phyloP scores from a whole-genome alignment of 2,888 invertebrate genomes.

The Ecliptopera silaceata region DNA sequence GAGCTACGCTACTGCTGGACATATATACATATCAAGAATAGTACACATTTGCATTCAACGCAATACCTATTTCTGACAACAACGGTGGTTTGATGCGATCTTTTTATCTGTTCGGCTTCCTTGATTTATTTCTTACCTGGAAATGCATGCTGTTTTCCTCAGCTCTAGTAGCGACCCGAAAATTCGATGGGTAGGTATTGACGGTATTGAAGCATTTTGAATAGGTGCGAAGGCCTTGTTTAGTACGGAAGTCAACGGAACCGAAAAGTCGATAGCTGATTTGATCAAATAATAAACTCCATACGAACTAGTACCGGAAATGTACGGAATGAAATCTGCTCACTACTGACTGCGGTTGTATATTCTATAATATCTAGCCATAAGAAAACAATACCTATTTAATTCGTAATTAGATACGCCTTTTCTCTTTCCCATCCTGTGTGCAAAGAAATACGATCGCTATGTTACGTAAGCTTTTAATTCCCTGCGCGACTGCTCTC shows the following conservation, averaged over 20 bases:
- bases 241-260: too few relatives aligned
- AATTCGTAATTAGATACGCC: constrained; percentile 26
- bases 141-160: too few relatives aligned
- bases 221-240: too few relatives aligned
- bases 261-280: too few relatives aligned
- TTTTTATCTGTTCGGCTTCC: neutral
- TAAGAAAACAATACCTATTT: constrained; percentile 14
- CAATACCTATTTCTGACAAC: neutral
- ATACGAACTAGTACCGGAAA: neutral
- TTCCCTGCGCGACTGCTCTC: constrained; percentile 28
- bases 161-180: too few relatives aligned
- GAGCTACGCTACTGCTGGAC: neutral
- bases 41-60: too few relatives aligned
- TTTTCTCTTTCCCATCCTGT: constrained; percentile 35
- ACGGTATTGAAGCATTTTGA: too few relatives aligned
- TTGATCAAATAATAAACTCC: neutral
- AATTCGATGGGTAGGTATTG: too few relatives aligned
- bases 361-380: too few relatives aligned
- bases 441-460: constrained; percentile 31
- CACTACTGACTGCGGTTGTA: neutral
- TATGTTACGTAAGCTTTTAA: constrained; percentile 29
- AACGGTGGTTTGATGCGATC: neutral
- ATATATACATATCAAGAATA: neutral
- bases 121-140: too few relatives aligned
- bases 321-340: neutral